Conservation (phyloP, 2,888 invertebrate species). For the Terebella lapidaria region DNA sequence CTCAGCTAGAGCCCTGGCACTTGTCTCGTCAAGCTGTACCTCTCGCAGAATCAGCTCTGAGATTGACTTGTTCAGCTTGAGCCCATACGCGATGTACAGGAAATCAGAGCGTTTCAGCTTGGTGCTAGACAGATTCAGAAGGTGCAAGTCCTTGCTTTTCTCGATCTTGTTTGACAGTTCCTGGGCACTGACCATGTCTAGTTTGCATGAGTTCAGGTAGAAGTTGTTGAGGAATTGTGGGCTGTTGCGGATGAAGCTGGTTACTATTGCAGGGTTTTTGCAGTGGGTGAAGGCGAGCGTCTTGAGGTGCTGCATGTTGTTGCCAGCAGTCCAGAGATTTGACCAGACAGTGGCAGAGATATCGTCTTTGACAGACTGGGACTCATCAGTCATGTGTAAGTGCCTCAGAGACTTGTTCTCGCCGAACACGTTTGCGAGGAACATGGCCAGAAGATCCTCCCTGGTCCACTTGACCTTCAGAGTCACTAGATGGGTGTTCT, state of each 20-base stretch:
- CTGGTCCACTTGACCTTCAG: slow-evolving; percentile 36
- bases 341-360: slow-evolving; percentile 39
- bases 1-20: slow-evolving; percentile 24
- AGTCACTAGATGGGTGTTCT: slow-evolving; percentile 24
- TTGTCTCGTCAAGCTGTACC: slow-evolving; percentile 71
- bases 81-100: slow-evolving; percentile 34
- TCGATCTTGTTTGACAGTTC: slow-evolving; percentile 32
- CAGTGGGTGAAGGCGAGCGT: slow-evolving; percentile 32
- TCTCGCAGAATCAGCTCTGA: slow-evolving; percentile 85
- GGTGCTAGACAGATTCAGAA: slow-evolving; percentile 16
- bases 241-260: slow-evolving; percentile 37
- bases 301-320: slow-evolving; percentile 29
- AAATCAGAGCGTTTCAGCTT: slow-evolving; percentile 34
- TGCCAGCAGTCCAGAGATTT: slow-evolving; percentile 33
- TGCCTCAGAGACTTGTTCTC: slow-evolving; percentile 23
- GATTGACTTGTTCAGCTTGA: slow-evolving; percentile 34
- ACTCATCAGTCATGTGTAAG: slow-evolving; percentile 26
- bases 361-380: slow-evolving; percentile 17
- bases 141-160: slow-evolving; percentile 22
- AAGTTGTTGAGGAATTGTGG: slow-evolving; percentile 30
- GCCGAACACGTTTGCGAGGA: slow-evolving; percentile 29
- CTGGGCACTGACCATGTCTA: slow-evolving; percentile 37
- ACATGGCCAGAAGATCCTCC: slow-evolving; percentile 33
- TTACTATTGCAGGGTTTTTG: slow-evolving; percentile 30
- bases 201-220: slow-evolving; percentile 29